Conservation (phyloP, 2,888 invertebrate genomes). For the Apeira syringaria region DNA sequence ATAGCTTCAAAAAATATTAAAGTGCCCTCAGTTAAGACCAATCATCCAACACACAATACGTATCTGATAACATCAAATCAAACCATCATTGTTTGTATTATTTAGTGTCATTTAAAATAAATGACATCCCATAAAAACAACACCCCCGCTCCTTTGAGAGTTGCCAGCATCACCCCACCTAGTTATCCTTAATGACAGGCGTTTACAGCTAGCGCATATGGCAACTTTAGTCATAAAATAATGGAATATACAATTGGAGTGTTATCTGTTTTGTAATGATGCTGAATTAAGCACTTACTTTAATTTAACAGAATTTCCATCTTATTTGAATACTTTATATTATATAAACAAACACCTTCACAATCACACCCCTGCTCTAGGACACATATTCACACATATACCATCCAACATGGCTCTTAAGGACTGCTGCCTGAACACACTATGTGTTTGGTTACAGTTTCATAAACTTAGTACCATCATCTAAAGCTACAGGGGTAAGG, state of each 20-base stretch:
- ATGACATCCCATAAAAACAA: slow-evolving; percentile 59
- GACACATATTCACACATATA: no score
- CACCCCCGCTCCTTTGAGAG: slow-evolving; percentile 55
- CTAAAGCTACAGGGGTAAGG: no score
- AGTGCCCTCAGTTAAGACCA: neutral
- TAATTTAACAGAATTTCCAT: neutral
- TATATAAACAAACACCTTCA: no score
- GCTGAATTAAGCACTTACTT: slow-evolving; percentile 4
- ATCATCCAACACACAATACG: neutral
- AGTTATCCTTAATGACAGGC: slow-evolving; percentile 59
- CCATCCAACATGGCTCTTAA: no score
- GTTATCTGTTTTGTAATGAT: slow-evolving; percentile 19
- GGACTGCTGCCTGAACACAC: no score
- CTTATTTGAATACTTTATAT: no score
- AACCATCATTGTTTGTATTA: slow-evolving; percentile 48
- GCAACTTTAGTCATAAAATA: slow-evolving; percentile 43
- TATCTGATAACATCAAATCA: slow-evolving; percentile 36
- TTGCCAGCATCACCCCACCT: slow-evolving; percentile 36
- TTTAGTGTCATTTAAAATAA: slow-evolving; percentile 69
- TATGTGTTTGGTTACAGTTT: no score
- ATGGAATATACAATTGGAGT: slow-evolving; percentile 45
- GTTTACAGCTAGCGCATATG: slow-evolving; percentile 67
- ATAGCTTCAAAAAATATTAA: no score
- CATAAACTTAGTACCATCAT: no score
- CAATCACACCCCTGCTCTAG: no score